phyloP scores from a whole-genome alignment of 1,140 invertebrate genomes.

The Brachionus asplanchnoidis region DNA sequence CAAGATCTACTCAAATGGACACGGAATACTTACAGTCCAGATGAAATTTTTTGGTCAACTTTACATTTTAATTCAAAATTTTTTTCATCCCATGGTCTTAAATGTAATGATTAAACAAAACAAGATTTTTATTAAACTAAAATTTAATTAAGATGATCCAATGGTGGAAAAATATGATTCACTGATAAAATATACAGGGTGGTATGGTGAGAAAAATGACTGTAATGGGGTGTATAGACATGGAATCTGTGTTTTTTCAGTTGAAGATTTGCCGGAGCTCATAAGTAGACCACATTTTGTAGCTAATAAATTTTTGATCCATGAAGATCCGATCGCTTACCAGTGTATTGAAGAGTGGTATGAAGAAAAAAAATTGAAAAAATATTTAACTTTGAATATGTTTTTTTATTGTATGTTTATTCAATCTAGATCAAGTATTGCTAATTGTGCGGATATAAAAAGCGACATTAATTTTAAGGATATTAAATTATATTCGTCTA shows the following conservation, averaged over 20 bases:
- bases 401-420: conserved; percentile 12
- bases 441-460: not conserved
- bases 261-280: conserved; percentile 46
- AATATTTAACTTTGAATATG: not conserved
- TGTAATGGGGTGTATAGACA: conserved; percentile 33
- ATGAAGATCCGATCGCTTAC: conserved; percentile 46
- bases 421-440: not conserved
- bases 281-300: conserved; percentile 45
- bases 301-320: conserved; percentile 52
- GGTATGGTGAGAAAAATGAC: not conserved
- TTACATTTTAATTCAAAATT: conserved; percentile 4
- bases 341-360: conserved; percentile 50
- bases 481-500: not conserved
- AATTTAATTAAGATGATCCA: not conserved
- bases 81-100: not conserved
- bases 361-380: not conserved
- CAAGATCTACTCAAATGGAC: conserved; percentile 47
- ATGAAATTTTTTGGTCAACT: conserved; percentile 45
- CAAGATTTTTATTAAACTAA: not conserved
- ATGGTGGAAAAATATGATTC: not conserved
- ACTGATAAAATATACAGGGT: not conserved
- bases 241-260: conserved; percentile 50
- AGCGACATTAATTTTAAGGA: not conserved
- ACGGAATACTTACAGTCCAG: conserved; percentile 47
- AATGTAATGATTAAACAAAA: not conserved